Percentiles rank a stretch among this genome's conserved stretches.
Conservation (phyloP, 2,113 vertebrate genomes). For the Piprites chloris region DNA sequence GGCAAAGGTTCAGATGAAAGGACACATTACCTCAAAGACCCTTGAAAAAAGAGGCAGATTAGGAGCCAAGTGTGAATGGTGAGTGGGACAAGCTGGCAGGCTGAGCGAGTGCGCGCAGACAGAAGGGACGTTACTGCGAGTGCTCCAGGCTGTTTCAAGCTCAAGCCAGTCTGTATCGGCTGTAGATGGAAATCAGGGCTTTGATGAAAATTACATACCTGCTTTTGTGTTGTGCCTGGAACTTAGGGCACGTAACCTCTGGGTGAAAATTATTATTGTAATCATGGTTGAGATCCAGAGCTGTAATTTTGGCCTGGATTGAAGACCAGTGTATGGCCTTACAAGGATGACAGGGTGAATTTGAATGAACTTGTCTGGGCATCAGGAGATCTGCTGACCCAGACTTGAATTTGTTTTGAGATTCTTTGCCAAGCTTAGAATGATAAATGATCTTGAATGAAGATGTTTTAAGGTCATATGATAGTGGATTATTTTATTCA, state of each 20-base stretch:
- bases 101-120: neutral
- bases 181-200: neutral
- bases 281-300: neutral
- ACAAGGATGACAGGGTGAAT: neutral
- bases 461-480: neutral
- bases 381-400: neutral
- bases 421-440: neutral
- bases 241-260: neutral
- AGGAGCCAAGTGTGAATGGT: neutral
- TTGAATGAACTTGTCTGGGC: neutral
- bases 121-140: neutral
- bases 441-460: neutral
- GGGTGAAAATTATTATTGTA: neutral
- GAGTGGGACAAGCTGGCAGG: neutral
- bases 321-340: accelerated
- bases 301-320: neutral
- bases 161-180: neutral
- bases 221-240: neutral
- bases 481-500: neutral
- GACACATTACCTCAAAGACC: neutral
- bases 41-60: neutral
- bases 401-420: neutral
- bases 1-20: neutral
- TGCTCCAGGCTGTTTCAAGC: neutral
- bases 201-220: neutral